Conservation (phyloP, 2,888 invertebrate genomes). For the Drosophila yooni region DNA sequence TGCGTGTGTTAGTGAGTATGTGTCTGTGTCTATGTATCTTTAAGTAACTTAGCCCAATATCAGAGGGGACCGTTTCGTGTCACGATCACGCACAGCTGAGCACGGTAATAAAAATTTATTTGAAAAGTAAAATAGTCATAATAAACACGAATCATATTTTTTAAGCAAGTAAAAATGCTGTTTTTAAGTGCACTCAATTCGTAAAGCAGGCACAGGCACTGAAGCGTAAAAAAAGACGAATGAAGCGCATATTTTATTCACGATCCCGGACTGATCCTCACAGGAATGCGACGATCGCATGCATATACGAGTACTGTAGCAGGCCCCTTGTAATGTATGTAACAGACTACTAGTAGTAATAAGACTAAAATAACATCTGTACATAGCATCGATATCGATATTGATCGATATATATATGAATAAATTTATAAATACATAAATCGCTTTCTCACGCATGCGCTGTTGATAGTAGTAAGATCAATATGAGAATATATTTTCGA, state of each 20-base stretch:
- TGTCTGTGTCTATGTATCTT: constrained; percentile 29
- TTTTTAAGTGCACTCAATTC: background rate
- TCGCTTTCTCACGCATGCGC: too few species aligned
- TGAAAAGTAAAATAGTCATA: background rate
- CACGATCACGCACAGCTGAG: constrained; percentile 15
- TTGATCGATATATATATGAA: background rate
- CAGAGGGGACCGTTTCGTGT: background rate
- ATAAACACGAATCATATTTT: background rate
- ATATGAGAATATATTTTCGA: too few species aligned
- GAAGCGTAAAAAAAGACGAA: background rate
- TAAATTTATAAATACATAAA: too few species aligned
- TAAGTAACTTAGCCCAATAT: constrained; percentile 34
- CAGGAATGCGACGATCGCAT: background rate
- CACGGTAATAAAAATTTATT: background rate
- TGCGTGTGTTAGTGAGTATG: background rate
- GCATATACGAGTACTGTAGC: background rate
- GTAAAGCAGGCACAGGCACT: background rate
- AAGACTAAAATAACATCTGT: background rate
- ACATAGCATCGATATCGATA: background rate
- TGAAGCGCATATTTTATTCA: background rate
- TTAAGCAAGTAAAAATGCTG: background rate
- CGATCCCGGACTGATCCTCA: background rate
- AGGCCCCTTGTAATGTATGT: background rate
- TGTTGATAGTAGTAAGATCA: too few species aligned
- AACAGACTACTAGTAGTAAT: background rate